Evolutionary conservation across 1,140 invertebrate species (phyloP).

Genomic region (Bombus soroeensis): DNA sequence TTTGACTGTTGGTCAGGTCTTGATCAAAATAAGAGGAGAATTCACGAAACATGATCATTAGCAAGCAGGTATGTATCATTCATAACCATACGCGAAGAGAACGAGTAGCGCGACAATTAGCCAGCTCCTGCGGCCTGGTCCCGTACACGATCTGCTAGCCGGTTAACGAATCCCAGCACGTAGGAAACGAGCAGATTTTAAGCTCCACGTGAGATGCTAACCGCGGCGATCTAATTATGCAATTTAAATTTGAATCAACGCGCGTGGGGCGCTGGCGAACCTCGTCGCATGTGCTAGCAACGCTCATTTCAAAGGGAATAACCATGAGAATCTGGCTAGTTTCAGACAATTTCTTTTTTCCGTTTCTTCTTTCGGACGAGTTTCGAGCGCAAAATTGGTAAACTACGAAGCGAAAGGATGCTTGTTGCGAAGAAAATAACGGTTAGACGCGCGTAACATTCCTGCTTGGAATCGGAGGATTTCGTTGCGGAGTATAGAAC

Average conservation of each 20-base stretch:
- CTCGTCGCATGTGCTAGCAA: background rate
- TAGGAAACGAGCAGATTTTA: constrained; percentile 46
- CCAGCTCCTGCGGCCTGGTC: constrained; percentile 2
- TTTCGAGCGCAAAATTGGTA: constrained; percentile 7
- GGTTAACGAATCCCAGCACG: constrained; percentile 51
- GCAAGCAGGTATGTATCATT: constrained; percentile 34
- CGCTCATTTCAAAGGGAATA: background rate
- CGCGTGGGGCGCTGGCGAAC: background rate
- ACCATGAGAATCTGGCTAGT: background rate
- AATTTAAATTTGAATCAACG: constrained; percentile 69
- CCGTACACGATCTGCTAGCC: constrained; percentile 12
- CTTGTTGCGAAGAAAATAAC: background rate
- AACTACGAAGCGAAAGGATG: background rate
- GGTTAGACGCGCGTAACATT: background rate
- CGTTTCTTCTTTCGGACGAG: background rate
- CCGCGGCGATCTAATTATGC: constrained; percentile 65
- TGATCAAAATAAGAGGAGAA: background rate
- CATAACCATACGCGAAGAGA: constrained; percentile 27
- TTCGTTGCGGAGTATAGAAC: background rate
- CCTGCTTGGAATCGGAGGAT: background rate
- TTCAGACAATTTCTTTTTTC: background rate
- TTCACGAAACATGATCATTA: constrained; percentile 4
- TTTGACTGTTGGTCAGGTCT: background rate
- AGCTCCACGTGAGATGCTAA: constrained; percentile 54
- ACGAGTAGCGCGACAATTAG: constrained; percentile 50